Percentiles rank a stretch among this genome's conserved stretches.
Conservation (phyloP, 2,888 invertebrate genomes). For the Strigamia maritima region DNA sequence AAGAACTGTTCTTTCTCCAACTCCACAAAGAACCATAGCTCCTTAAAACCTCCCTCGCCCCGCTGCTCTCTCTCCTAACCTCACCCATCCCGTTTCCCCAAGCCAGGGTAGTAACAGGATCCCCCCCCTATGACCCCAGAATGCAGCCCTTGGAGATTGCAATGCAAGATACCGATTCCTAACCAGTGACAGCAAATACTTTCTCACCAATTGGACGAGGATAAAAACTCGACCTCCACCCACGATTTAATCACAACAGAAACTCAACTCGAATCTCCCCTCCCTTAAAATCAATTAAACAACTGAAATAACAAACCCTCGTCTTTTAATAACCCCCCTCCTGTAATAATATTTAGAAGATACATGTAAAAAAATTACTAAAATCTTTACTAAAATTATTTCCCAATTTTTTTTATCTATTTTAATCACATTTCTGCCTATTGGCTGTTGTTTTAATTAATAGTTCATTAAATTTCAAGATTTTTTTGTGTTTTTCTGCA, state of each 20-base stretch:
- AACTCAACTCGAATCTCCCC: background rate
- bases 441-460: no score
- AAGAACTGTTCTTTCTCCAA: constrained; percentile 5
- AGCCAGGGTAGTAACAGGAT: constrained; percentile 22
- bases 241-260: background rate
- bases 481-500: no score
- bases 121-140: constrained; percentile 26
- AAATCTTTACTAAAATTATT: no score
- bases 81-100: constrained; percentile 22
- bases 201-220: constrained; percentile 39
- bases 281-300: background rate
- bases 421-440: no score
- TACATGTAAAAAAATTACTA: no score
- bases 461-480: no score
- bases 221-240: constrained; percentile 13
- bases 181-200: constrained; percentile 41
- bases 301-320: background rate
- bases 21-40: constrained; percentile 12
- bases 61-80: background rate
- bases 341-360: no score
- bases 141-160: constrained; percentile 35
- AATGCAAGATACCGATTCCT: constrained; percentile 36
- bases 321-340: background rate
- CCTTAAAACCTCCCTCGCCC: background rate
- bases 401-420: no score